phyloP scores from a whole-genome alignment of 2,797 vertebrate species.

The Chrosomus eos region DNA sequence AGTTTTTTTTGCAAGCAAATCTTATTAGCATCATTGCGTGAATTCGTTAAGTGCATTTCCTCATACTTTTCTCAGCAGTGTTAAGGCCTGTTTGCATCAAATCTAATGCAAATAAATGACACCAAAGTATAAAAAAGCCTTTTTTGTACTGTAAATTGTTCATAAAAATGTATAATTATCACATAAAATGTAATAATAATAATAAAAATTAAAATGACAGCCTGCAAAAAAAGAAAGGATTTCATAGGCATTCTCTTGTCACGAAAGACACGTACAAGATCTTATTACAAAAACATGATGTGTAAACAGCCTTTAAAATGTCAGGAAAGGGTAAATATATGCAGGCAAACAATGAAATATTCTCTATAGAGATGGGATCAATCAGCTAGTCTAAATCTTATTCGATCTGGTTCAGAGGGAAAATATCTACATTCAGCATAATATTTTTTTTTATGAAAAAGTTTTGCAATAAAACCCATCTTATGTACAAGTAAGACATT shows the following conservation, averaged over 20 bases:
- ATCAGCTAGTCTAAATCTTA: neutral
- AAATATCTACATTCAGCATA: neutral
- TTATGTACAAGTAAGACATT: neutral
- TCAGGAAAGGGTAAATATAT: neutral
- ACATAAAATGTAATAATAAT: neutral
- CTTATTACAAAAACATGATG: neutral
- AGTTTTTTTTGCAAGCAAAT: slow-evolving; percentile 11
- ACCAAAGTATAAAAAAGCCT: neutral
- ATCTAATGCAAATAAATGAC: neutral
- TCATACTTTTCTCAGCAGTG: neutral
- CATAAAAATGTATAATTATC: neutral
- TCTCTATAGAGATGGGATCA: neutral
- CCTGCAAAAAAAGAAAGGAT: neutral
- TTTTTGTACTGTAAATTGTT: neutral
- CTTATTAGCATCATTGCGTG: slow-evolving; percentile 18
- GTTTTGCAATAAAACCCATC: neutral
- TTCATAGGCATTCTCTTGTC: neutral
- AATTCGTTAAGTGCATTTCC: neutral
- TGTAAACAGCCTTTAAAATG: neutral
- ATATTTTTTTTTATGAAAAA: neutral
- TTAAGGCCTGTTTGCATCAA: neutral
- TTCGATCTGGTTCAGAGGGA: neutral
- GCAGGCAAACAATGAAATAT: neutral
- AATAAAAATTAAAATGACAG: neutral
- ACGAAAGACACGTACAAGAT: too few species aligned